These are phyloP conservation scores for Drosophila mimetica DNA, from an alignment of 2,888 invertebrate species.

Conservation along the genomic window DNA sequence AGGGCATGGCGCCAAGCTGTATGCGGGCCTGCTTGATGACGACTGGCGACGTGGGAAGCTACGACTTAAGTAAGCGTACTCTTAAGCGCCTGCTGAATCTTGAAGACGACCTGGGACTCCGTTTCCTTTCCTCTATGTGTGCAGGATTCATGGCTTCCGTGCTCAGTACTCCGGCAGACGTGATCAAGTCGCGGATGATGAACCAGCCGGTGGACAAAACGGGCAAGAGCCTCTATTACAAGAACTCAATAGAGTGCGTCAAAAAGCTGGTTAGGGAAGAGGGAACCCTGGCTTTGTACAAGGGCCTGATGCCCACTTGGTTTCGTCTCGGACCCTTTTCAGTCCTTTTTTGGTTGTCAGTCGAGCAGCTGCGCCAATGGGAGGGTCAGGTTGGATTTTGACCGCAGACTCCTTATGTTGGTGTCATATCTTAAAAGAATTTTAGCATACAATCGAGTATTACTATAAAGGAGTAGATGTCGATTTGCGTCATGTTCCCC, in stretches of 20 bases:
- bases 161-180: slow-evolving; percentile 61
- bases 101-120: slow-evolving; percentile 46
- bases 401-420: not conserved
- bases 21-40: slow-evolving; percentile 59
- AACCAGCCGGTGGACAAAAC: slow-evolving; percentile 85
- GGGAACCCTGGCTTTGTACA: slow-evolving; percentile 92
- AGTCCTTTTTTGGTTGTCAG: slow-evolving; percentile 94
- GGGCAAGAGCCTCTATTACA: slow-evolving; percentile 86
- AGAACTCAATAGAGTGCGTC: slow-evolving; percentile 92
- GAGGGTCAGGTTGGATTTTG: slow-evolving; percentile 85
- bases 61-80: slow-evolving; percentile 59
- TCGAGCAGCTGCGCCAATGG: slow-evolving; percentile 90
- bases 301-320: slow-evolving; percentile 96
- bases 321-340: slow-evolving; percentile 96
- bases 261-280: slow-evolving; percentile 92
- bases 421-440: not conserved
- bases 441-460: not conserved
- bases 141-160: slow-evolving; percentile 54
- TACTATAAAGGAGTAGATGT: no score
- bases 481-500: no score
- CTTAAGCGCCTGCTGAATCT: slow-evolving; percentile 30
- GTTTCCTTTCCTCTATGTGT: slow-evolving; percentile 46
- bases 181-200: slow-evolving; percentile 62
- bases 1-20: slow-evolving; percentile 53
- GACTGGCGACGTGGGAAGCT: slow-evolving; percentile 58